Evolutionary conservation across 2,797 vertebrate genomes (phyloP), one percentile per base, ranked within the genome.

Genomic region (Echeneis naucrates): DNA sequence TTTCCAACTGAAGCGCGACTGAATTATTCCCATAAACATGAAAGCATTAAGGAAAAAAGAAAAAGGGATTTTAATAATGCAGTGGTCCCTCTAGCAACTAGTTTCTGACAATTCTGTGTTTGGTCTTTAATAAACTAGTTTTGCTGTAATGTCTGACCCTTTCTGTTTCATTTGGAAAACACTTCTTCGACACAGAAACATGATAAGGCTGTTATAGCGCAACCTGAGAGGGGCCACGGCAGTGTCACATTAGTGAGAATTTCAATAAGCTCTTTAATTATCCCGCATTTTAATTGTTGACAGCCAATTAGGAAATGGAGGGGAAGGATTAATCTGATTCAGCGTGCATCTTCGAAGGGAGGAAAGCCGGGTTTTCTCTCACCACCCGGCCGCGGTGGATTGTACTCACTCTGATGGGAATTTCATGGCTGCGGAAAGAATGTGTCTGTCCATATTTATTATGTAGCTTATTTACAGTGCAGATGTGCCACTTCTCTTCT

Each of bases 281-380:
- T 69, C 81, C 67, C 53, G 51, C 75, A 78, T 68, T 71, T 68
- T 67, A 26, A 53, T 0, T 4, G 68, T 17, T 80, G 87, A 85
- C 78, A 89, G 84, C 53, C 77, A 81, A 87, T 88, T 87, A 87
- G 57, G 33, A 24, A 38, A 38, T 70, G 37, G 40, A 67, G 52
- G 67, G 52, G 56, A 55, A n/a, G 63, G 53, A 74, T 73, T 66
- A 81, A 85, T 82, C 53, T 47, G 66, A 86, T 77, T 83, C 50
- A 68, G 64, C 57, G 21, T 17, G 75, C 54, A 32, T 57, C 42
- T 62, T 56, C 17, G 4, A 37, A 32, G 19, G 57, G 42, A 54
- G 35, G 40, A 33, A 44, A 33, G 37, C n/a, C 54, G 72, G 52
- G 11, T 27, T 72, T 58, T 57, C 50, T 4, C 1, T 19, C 12